Evolutionary conservation across 2,113 vertebrate genomes (phyloP).

Genomic region (Tretioscincus oriximinensis): DNA sequence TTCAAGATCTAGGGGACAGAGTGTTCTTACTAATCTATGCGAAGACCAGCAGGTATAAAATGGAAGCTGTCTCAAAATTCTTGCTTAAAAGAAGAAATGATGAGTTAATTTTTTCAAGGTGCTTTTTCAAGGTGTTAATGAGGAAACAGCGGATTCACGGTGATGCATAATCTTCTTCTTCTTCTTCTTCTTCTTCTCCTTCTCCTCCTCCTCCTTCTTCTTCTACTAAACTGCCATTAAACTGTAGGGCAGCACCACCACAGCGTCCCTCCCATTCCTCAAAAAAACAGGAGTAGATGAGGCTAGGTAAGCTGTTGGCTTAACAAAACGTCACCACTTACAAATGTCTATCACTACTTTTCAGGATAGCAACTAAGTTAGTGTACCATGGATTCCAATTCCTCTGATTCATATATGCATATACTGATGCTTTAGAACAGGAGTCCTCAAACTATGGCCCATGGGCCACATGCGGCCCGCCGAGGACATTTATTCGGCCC

Average conservation of each 20-base stretch:
- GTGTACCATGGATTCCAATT: background rate
- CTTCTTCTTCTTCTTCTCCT: too few relatives aligned
- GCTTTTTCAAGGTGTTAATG: background rate
- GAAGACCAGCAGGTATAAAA: background rate
- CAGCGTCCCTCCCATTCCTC: too few relatives aligned
- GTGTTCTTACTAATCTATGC: background rate
- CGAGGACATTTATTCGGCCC: too few relatives aligned
- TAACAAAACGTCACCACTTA: background rate
- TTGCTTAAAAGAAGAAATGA: background rate
- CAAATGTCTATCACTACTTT: background rate
- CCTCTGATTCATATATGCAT: background rate
- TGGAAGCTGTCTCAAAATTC: background rate
- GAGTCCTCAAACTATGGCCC: too few relatives aligned
- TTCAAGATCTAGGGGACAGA: background rate
- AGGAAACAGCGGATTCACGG: background rate
- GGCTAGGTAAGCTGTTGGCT: too few relatives aligned
- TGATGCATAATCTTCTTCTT: background rate
- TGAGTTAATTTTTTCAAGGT: background rate
- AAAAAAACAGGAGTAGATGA: too few relatives aligned
- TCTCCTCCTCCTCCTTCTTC: too few relatives aligned
- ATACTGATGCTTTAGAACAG: background rate
- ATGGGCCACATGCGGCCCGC: too few relatives aligned
- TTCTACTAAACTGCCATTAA: too few relatives aligned
- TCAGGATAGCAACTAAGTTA: background rate
- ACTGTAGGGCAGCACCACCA: too few relatives aligned